Evolutionary conservation across 2,113 vertebrate species (phyloP).

Genomic region (Tyto alba): DNA sequence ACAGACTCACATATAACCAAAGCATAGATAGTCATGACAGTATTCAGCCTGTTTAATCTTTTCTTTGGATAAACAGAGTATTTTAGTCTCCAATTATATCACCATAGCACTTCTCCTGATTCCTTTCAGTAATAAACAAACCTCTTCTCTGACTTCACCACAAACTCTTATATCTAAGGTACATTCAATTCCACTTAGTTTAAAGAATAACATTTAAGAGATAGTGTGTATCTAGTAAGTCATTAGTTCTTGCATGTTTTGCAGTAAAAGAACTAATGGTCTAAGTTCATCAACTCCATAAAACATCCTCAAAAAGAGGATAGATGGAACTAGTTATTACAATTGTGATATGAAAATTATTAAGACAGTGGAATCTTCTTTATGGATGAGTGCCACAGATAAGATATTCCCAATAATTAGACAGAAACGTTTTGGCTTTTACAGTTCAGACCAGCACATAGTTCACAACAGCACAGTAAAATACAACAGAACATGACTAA

Average conservation of each 20-base stretch:
- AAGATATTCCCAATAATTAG: neutral
- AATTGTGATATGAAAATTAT: neutral
- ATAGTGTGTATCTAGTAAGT: neutral
- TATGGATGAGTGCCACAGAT: neutral
- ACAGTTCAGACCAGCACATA: neutral
- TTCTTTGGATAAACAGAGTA: neutral
- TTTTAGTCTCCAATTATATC: neutral
- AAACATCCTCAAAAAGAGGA: neutral
- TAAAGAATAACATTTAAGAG: neutral
- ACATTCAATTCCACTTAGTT: neutral
- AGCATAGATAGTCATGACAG: neutral
- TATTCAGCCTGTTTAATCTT: neutral
- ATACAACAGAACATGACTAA: neutral
- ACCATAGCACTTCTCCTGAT: neutral
- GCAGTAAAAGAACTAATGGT: neutral
- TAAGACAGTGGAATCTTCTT: neutral
- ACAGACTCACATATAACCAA: neutral
- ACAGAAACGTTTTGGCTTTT: neutral
- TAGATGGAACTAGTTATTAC: neutral
- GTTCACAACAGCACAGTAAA: neutral
- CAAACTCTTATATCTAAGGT: neutral
- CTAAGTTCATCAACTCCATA: neutral
- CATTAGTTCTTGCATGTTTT: neutral
- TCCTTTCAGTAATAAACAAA: neutral
- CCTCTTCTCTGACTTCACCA: neutral